Evolutionary conservation across 1,140 invertebrate species (phyloP), one percentile per base, ranked within the genome.

Genomic region (Diorhabda elongata): DNA sequence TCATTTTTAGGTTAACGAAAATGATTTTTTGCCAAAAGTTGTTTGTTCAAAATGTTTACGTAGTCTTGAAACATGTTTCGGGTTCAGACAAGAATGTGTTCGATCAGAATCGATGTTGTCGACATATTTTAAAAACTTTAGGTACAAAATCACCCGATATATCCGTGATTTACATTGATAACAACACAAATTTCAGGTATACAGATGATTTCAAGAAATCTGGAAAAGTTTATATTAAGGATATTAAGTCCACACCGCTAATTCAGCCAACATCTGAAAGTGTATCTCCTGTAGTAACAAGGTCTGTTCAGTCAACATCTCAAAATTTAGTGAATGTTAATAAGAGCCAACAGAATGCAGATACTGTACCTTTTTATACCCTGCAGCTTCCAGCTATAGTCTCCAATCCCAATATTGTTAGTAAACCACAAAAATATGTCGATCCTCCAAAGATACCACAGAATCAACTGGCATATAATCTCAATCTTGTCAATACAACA

Each of bases 1-100:
- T 76, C 44, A 67, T 76, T 80, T 80, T 3, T 74, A 90, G 89
- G 83, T 90, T 26, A 81, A 85, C 61, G 88, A 90, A 77, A 87
- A 88, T 73, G 89, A 90, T 79, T 87, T 86, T 7, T 78, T 91
- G 67, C 89, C 89, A 62, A 90, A 90, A 83, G 87, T 88, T 41
- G 84, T 91, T n/a, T 91, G 89, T 74, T 83, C 83, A 4, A 84
- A 85, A 58, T 91, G 89, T 75, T 78, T 89, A 45, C 84, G 84
- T 71, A 87, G 87, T 69, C 73, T 90, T 59, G 89, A 91, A 64
- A 85, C 81, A 52, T 87, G 85, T 64, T 84, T 84, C 72, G 84
- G 85, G 41, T 90, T 90, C 76, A 80, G 87, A 67, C 85, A 88
- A 71, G 85, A 86, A n/a, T 89, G 88, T 70, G 82, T 86, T 2